phyloP scores from a whole-genome alignment of 2,888 invertebrate species.

The Pyrochroa serraticornis region DNA sequence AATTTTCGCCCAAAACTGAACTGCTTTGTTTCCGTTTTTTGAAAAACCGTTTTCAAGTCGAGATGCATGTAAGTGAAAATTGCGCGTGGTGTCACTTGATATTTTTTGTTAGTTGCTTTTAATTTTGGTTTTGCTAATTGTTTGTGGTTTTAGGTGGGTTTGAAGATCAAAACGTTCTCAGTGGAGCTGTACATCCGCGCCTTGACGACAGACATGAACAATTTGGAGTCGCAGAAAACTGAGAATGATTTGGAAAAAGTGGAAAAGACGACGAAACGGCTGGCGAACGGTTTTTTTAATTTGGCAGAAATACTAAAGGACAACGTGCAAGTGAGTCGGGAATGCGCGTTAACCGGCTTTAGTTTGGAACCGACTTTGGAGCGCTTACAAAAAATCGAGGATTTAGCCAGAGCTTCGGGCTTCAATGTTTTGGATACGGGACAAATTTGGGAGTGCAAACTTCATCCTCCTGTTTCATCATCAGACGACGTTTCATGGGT shows the following conservation, averaged over 20 bases:
- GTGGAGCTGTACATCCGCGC: conserved; percentile 77
- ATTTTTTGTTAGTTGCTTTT: too few relatives aligned
- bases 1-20: too few relatives aligned
- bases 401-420: conserved; percentile 61
- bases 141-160: conserved; percentile 40
- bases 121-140: conserved; percentile 3
- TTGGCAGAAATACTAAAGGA: conserved; percentile 66
- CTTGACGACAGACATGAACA: conserved; percentile 77
- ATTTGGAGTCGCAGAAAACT: conserved; percentile 69
- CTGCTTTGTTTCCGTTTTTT: conserved; percentile 7
- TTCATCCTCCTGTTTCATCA: conserved; percentile 51
- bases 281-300: conserved; percentile 68
- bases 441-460: conserved; percentile 54
- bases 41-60: neutral
- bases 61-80: too few relatives aligned
- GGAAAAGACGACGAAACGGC: conserved; percentile 64
- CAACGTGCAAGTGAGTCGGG: conserved; percentile 68
- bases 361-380: conserved; percentile 71
- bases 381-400: conserved; percentile 65
- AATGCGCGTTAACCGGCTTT: conserved; percentile 78
- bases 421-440: conserved; percentile 56
- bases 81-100: neutral
- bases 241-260: conserved; percentile 61
- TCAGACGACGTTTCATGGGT: conserved; percentile 51
- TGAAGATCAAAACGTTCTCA: conserved; percentile 66